Base-by-base conservation (phyloP, 1,140 invertebrate species). In the Homalodisca vitripennis region DNA sequence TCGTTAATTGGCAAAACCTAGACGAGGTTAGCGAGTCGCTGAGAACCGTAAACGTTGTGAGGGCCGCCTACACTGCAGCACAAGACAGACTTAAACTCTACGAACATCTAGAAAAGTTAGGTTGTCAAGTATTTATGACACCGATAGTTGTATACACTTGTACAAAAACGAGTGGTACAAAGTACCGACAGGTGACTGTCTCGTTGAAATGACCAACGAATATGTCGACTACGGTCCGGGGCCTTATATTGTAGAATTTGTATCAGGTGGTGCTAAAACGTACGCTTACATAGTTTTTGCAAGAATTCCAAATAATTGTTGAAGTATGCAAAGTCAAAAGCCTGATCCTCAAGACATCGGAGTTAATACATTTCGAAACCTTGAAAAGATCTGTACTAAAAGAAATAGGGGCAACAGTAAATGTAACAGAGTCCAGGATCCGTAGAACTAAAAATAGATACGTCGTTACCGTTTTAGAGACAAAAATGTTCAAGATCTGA, bases 41-140 rank as follows among this genome's bases (percentile, higher is more conserved):
- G 1, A 1, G 0, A 2, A 75, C 34, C 27, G 75, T 77, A 1
- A 81, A 80, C 67, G 75, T 81, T 3, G 70, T 76, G 10, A 70
- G 80, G 1, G 79, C 78, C 1, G 75, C 74, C 0, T 81, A 77
- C 63, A 78, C 76, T 2, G 82, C 81, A 1, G 75, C 78, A 13
- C 77, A 78, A 64, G 80, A 79, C 0, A 64, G 80, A 2, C 66
- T 82, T 3, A 75, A 80, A 71, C 73, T 82, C 1, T 82, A 80
- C 64, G 57, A 64, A 20, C 75, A 77, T 63, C 66, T 82, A 14
- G 74, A 80, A 73, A 66, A 70, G 32, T 55, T 82, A 14, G 74
- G 71, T 24, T 32, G 72, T 1, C 57, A 75, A 31, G 77, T 77
- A 3, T 60, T 81, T 78, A 73, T 29, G 81, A 82, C 69, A 83